Percentiles rank a stretch among this genome's conserved stretches.
Evolutionary conservation across 2,888 invertebrate species (phyloP).

Genomic region (Julus scandinavius): DNA sequence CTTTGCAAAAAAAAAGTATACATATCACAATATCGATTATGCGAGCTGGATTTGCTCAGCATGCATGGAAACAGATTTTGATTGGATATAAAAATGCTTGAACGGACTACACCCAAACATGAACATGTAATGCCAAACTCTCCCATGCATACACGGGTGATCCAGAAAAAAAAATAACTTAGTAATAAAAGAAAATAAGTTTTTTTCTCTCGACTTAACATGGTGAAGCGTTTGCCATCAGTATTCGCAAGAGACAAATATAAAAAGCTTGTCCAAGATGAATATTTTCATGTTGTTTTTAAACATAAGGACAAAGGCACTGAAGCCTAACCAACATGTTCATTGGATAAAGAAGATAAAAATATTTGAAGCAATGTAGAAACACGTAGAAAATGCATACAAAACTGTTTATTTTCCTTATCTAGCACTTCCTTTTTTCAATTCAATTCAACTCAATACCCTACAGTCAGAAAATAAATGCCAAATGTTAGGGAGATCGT

Average conservation of each 20-base stretch:
- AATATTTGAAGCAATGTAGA: neutral
- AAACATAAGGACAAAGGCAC: neutral
- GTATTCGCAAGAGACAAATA: neutral
- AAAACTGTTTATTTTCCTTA: neutral
- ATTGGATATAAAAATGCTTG: constrained; percentile 33
- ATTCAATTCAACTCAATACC: no score
- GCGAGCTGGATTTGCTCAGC: neutral
- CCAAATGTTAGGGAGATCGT: no score
- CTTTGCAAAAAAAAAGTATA: neutral
- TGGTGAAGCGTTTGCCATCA: constrained; percentile 18
- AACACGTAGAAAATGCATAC: neutral
- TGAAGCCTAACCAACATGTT: neutral
- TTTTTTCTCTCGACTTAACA: neutral
- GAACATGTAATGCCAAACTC: neutral
- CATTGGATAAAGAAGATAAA: neutral
- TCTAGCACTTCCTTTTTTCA: no score
- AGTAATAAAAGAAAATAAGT: neutral
- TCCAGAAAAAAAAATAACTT: neutral
- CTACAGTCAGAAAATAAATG: no score
- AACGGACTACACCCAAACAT: constrained; percentile 10
- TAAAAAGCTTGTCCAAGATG: neutral
- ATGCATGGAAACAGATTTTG: constrained; percentile 33
- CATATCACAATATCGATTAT: constrained; percentile 4
- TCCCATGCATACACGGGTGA: neutral
- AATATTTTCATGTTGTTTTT: neutral